Evolutionary conservation across 2,113 vertebrate species (phyloP), one percentile per base, ranked within the genome.

Genomic region (Synchiropus splendidus): DNA sequence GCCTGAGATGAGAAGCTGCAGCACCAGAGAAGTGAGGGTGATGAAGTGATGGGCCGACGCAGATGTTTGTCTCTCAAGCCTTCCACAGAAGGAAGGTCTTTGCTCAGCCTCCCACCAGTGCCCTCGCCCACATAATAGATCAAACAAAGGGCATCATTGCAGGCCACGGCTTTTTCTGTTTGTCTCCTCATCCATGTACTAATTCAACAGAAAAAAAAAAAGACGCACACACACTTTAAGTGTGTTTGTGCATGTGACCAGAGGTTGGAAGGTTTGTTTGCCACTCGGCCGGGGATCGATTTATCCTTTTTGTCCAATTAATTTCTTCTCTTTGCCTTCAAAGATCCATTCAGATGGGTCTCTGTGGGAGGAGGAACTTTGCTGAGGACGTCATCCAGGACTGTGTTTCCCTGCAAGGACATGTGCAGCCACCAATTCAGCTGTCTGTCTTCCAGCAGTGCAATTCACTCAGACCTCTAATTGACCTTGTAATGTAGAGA

Each of bases 91-190:
- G 12, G 3, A 31, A 55, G 35, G 16, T 10, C 40, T 13, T 11
- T 9, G 42, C 43, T 55, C 37, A 16, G 12, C 31, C 30, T 13
- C 12, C 42, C 42, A 9, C 16, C 12, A 18, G n/a, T 16, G 18
- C 14, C 34, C 39, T 42, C 38, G 45, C 56, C 6, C 49, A 32
- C 58, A 54, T 81, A 77, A 74, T 79, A 62, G 72, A 84, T 80
- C 67, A 81, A 79, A 83, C 78, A 84, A 82, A 83, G 78, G 77
- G 81, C 80, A 81, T 83, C 65, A 83, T 84, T 83, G 82, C 80
- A 81, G 79, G 78, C 76, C 75, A 81, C 83, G 80, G 80, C 72
- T 78, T 82, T 80, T 76, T 74, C 78, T 74, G 70, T 58, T 61
- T 78, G 59, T 74, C 72, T 78, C 67, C 47, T 77, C 55, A 32